Evolutionary conservation across 2,888 invertebrate genomes (phyloP).

Genomic region (Melanostoma scalare): DNA sequence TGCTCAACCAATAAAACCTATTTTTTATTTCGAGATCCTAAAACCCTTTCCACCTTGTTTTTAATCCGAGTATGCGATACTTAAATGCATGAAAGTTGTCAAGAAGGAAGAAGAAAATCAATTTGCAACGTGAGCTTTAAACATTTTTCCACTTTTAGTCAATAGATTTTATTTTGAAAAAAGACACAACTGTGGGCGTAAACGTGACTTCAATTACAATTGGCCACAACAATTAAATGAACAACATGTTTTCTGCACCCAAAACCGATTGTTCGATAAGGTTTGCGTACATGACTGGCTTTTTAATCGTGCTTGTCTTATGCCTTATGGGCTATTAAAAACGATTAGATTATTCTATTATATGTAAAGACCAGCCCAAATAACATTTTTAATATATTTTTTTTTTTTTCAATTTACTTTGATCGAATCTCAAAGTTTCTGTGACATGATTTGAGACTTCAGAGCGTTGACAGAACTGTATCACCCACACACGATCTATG

Average conservation of each 20-base stretch:
- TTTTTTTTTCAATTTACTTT: background rate
- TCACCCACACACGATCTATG: slow-evolving; percentile 49
- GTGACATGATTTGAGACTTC: slow-evolving; percentile 62
- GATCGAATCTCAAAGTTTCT: slow-evolving; percentile 49
- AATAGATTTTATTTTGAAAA: background rate
- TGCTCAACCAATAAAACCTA: too few relatives aligned
- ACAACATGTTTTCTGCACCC: slow-evolving; percentile 38
- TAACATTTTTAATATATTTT: slow-evolving; percentile 18
- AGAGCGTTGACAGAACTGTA: slow-evolving; percentile 52
- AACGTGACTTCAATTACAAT: slow-evolving; percentile 39
- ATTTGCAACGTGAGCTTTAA: too few relatives aligned
- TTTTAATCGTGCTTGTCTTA: slow-evolving; percentile 1
- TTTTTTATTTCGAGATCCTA: too few relatives aligned
- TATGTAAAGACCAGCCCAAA: slow-evolving; percentile 12
- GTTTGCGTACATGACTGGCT: slow-evolving; percentile 24
- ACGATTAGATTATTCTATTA: slow-evolving; percentile 21
- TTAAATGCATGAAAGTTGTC: too few relatives aligned
- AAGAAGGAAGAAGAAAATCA: too few relatives aligned
- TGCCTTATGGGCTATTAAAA: background rate
- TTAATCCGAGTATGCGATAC: too few relatives aligned
- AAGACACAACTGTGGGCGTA: slow-evolving; percentile 5
- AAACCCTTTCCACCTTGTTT: too few relatives aligned
- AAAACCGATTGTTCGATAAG: slow-evolving; percentile 28
- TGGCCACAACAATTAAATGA: slow-evolving; percentile 25
- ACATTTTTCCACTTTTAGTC: too few relatives aligned